Evolutionary conservation across 2,113 vertebrate genomes (phyloP), one percentile per base, ranked within the genome.

Genomic region (Bos taurus): DNA sequence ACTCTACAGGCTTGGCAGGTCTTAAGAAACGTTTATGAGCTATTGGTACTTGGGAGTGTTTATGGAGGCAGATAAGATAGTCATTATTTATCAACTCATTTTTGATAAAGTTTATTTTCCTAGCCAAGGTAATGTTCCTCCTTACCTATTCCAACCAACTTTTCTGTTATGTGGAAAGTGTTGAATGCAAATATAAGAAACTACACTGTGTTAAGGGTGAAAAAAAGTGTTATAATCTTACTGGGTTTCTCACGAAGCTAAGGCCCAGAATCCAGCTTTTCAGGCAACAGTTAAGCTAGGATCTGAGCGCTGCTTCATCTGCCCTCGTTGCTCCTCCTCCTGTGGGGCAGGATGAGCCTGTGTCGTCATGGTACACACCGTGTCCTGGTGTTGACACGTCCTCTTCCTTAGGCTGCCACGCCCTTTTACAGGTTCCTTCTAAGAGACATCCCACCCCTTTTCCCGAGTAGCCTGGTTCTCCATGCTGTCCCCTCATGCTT

Each of bases 51-150:
- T 3, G 1, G 9, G 13, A 50, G 46, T 84, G 7, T 88, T 54
- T 54, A 86, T 8, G 23, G 17, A 78, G 25, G 25, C 28, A 91
- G 25, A 57, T 40, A 89, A 50, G 46, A 67, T 1, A 84, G 10
- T 30, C 71, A 48, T 88, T 57, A 52, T 91, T 95, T 87, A 92
- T 83, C 62, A 96, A 36, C 25, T 81, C 7, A 3, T 43, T 15
- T 82, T 46, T 74, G 48, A 64, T 64, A 48, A 74, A 74, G 48
- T 78, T 95, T 48, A 40, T 84, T 95, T 93, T 87, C 40, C 67
- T 40, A 89, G 11, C 11, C 36, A 91, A 59, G 17, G 21, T 74
- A 83, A 88, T 87, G 25, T 89, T 59, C 25, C 23, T 25, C 88
- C 3, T 50, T 94, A 87, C 36, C 21, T 62, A 4, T 28, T 62